Conservation (phyloP, 2,797 vertebrate species). For the Cynopterus sphinx region DNA sequence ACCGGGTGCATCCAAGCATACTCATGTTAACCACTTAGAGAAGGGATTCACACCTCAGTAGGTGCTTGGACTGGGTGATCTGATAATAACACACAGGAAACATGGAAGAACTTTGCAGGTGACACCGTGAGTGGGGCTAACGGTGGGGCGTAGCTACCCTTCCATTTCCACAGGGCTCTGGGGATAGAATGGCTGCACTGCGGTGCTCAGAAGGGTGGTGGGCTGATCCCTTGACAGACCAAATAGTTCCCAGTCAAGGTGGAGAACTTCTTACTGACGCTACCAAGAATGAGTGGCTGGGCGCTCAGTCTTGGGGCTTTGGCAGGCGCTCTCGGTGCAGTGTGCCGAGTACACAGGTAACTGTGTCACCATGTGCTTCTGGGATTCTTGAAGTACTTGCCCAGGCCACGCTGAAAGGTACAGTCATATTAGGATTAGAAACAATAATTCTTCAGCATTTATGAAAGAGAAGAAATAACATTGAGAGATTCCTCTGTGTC, state of each 20-base stretch:
- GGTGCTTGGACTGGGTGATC: background rate
- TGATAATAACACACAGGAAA: background rate
- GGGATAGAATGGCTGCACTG: background rate
- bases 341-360: background rate
- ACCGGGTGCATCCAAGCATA: background rate
- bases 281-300: rapidly evolving
- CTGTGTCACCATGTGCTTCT: rapidly evolving
- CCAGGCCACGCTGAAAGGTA: background rate
- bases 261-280: background rate
- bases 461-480: background rate
- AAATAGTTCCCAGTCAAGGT: background rate
- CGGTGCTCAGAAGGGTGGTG: background rate
- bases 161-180: background rate
- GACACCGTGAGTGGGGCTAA: background rate
- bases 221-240: rapidly evolving
- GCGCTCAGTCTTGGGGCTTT: background rate
- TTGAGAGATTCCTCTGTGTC: background rate
- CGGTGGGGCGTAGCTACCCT: background rate
- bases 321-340: rapidly evolving
- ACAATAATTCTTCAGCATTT: background rate
- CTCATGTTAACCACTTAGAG: background rate
- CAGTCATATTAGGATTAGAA: background rate
- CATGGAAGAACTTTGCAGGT: background rate
- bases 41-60: background rate
- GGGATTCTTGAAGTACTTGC: background rate